Conservation (phyloP, 2,797 vertebrate species). For the Valencia hispanica region DNA sequence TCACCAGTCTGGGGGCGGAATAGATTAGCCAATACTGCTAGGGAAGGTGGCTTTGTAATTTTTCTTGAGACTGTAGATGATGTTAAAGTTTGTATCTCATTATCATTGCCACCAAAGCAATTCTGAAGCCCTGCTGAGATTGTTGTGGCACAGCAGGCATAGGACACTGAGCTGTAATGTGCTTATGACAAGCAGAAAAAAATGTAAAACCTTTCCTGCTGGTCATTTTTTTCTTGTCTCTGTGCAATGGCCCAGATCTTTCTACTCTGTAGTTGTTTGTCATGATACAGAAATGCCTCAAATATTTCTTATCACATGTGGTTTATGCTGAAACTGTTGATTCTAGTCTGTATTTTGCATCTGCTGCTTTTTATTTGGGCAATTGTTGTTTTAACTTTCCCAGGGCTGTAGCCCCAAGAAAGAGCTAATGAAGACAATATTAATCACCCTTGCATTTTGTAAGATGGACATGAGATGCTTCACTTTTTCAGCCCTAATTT, state of each 20-base stretch:
- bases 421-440: slow-evolving; percentile 23
- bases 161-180: slow-evolving; percentile 22
- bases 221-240: slow-evolving; percentile 26
- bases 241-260: slow-evolving; percentile 12
- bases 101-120: slow-evolving; percentile 53
- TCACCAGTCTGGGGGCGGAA: slow-evolving; percentile 70
- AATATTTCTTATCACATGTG: slow-evolving; percentile 21
- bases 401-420: slow-evolving; percentile 9
- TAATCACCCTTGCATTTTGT: slow-evolving; percentile 27
- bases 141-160: slow-evolving; percentile 37
- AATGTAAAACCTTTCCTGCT: slow-evolving; percentile 14
- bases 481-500: slow-evolving; percentile 38
- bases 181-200: slow-evolving; percentile 38
- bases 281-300: slow-evolving; percentile 18
- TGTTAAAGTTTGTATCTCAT: slow-evolving; percentile 58
- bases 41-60: slow-evolving; percentile 59
- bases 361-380: slow-evolving; percentile 59
- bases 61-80: slow-evolving; percentile 44
- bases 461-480: slow-evolving; percentile 36
- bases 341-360: slow-evolving; percentile 20
- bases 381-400: slow-evolving; percentile 30
- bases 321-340: slow-evolving; percentile 8
- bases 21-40: slow-evolving; percentile 58
- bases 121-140: slow-evolving; percentile 34
- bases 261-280: slow-evolving; percentile 9